Conservation (phyloP, 1,140 invertebrate genomes). For the Mya arenaria region DNA sequence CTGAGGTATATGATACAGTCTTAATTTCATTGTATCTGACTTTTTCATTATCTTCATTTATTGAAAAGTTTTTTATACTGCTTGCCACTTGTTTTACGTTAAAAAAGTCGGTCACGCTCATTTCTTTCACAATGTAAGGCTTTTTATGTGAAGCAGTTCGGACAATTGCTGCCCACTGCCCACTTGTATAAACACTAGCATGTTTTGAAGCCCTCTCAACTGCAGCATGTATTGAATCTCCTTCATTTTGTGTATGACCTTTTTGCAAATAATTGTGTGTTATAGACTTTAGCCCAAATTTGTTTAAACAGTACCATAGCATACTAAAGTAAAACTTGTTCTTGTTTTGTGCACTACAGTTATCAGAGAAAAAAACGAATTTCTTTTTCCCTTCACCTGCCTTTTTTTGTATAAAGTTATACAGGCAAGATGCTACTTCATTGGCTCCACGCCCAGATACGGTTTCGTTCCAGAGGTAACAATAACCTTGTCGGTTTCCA, state of each 20-base stretch:
- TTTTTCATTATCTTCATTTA: too few relatives aligned
- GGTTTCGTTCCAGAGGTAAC: constrained; percentile 28
- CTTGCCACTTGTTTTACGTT: too few relatives aligned
- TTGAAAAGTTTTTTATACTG: too few relatives aligned
- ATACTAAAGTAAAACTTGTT: constrained; percentile 25
- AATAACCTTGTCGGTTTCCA: neutral
- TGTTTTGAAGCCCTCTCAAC: constrained; percentile 5
- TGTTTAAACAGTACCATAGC: constrained; percentile 21
- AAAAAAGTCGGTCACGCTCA: constrained; percentile 13
- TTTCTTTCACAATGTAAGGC: constrained; percentile 5
- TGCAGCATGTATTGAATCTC: constrained; percentile 2
- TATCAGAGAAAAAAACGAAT: constrained; percentile 28
- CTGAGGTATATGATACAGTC: too few relatives aligned
- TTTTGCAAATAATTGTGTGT: constrained; percentile 44
- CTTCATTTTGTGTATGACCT: constrained; percentile 35
- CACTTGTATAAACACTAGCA: neutral
- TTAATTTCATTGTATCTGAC: too few relatives aligned
- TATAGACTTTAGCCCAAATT: constrained; percentile 5
- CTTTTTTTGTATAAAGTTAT: constrained; percentile 6
- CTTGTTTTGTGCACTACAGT: constrained; percentile 43
- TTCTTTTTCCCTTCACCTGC: constrained; percentile 18
- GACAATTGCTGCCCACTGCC: constrained; percentile 17
- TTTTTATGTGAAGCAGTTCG: constrained; percentile 1
- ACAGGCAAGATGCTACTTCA: constrained; percentile 19
- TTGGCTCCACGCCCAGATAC: constrained; percentile 1